Evolutionary conservation across 2,888 invertebrate genomes (phyloP).

Genomic region (Melanostoma scalare): DNA sequence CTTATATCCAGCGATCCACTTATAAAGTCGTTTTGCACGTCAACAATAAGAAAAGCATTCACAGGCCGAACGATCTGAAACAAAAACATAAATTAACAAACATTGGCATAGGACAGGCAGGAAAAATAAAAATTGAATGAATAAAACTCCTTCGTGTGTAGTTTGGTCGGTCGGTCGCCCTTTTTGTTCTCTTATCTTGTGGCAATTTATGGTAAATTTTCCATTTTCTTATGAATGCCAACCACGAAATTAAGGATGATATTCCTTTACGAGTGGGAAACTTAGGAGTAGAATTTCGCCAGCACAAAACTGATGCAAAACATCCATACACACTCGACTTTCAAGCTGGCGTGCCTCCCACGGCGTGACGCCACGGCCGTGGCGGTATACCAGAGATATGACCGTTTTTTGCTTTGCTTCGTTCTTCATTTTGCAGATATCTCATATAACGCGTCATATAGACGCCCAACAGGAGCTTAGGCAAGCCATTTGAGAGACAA

Average conservation of each 20-base stretch:
- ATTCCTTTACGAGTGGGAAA: conserved; percentile 30
- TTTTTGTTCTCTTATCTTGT: conserved; percentile 52
- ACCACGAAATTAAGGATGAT: conserved; percentile 67
- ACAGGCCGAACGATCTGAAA: conserved; percentile 91
- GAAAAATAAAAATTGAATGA: conserved; percentile 13
- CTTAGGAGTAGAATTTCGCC: conserved; percentile 7
- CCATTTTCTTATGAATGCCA: conserved; percentile 61
- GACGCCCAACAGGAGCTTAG: too few relatives aligned
- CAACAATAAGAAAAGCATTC: conserved; percentile 95
- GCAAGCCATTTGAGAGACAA: too few relatives aligned
- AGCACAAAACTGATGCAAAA: neutral
- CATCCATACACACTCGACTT: too few relatives aligned
- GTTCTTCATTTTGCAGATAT: too few relatives aligned
- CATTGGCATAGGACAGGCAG: conserved; percentile 36
- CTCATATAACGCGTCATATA: too few relatives aligned
- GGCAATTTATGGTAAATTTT: conserved; percentile 68
- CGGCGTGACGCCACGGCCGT: too few relatives aligned
- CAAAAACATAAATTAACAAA: conserved; percentile 25
- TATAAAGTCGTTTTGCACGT: conserved; percentile 99
- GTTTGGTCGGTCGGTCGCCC: conserved; percentile 16
- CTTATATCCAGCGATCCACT: conserved; percentile 96
- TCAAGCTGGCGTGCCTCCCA: too few relatives aligned
- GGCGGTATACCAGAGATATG: too few relatives aligned
- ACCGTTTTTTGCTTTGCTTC: too few relatives aligned
- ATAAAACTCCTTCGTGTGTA: conserved; percentile 45